Conservation (phyloP, 1,140 invertebrate genomes). For the Dendroctonus valens region DNA sequence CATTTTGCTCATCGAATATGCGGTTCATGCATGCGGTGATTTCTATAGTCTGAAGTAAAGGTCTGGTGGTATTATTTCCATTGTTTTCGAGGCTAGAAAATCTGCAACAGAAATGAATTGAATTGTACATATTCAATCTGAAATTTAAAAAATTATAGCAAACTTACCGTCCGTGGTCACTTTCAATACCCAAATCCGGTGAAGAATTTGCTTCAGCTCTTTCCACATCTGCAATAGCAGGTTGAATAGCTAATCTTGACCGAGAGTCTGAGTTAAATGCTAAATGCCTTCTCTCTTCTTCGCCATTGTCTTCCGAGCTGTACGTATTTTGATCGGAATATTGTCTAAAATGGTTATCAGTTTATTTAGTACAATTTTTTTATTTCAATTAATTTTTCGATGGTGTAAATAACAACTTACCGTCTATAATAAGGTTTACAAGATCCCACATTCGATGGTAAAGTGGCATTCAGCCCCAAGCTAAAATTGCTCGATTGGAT, state of each 20-base stretch:
- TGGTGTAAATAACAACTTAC: too few relatives aligned
- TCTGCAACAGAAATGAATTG: conserved; percentile 2
- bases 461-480: conserved; percentile 25
- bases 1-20: conserved; percentile 54
- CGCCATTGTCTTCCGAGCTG: conserved; percentile 33
- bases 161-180: conserved; percentile 56
- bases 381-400: too few relatives aligned
- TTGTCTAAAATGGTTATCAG: conserved; percentile 31
- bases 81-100: conserved; percentile 58
- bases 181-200: conserved; percentile 72
- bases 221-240: conserved; percentile 39
- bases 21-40: conserved; percentile 59
- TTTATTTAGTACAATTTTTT: conserved; percentile 8
- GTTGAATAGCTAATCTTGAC: conserved; percentile 7
- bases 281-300: conserved; percentile 10
- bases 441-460: conserved; percentile 23
- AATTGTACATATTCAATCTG: neutral
- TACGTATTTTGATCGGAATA: conserved; percentile 42
- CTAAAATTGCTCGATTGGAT: conserved; percentile 37
- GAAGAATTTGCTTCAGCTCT: conserved; percentile 57
- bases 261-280: conserved; percentile 10
- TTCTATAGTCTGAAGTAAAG: conserved; percentile 54
- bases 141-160: neutral
- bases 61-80: conserved; percentile 48
- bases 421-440: conserved; percentile 9